A percentile compares a stretch with the other conserved stretches of the same genome.
Conservation (phyloP, 2,113 vertebrate species). For the Drymodes brunneopygia region DNA sequence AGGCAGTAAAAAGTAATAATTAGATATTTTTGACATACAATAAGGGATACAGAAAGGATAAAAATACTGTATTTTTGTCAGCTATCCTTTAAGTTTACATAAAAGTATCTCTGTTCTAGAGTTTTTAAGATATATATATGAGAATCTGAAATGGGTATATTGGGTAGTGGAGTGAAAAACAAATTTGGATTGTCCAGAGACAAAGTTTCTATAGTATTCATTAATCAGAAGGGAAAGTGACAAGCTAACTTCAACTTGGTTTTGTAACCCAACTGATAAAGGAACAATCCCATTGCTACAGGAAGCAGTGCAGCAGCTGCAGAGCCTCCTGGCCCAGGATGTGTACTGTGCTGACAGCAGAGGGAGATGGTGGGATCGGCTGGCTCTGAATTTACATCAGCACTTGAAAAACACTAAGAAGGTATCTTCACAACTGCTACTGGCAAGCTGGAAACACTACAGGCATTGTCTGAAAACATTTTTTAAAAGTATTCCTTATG, state of each 20-base stretch:
- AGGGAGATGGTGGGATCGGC: slow-evolving; percentile 95
- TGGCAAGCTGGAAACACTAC: neutral
- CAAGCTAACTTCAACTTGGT: neutral
- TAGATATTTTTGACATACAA: neutral
- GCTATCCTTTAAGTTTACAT: neutral
- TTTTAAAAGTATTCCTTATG: neutral
- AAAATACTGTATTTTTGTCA: neutral
- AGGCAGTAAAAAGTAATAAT: neutral
- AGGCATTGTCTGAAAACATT: neutral
- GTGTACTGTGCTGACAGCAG: slow-evolving; percentile 88
- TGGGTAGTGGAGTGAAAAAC: neutral
- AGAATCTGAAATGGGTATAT: neutral
- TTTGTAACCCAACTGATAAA: neutral
- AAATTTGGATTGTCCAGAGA: neutral
- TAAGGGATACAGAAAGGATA: neutral
- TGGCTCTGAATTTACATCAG: slow-evolving; percentile 93
- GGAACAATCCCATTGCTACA: slow-evolving; percentile 7
- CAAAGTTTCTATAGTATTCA: neutral
- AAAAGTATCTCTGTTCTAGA: neutral
- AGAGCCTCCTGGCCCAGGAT: slow-evolving; percentile 79
- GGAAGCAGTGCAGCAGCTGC: slow-evolving; percentile 86
- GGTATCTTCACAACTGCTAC: slow-evolving; percentile 53
- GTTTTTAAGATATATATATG: neutral
- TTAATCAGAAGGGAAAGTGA: neutral
- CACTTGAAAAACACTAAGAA: slow-evolving; percentile 83